phyloP scores from a whole-genome alignment of 2,888 invertebrate species.

The Drosophila formosana region DNA sequence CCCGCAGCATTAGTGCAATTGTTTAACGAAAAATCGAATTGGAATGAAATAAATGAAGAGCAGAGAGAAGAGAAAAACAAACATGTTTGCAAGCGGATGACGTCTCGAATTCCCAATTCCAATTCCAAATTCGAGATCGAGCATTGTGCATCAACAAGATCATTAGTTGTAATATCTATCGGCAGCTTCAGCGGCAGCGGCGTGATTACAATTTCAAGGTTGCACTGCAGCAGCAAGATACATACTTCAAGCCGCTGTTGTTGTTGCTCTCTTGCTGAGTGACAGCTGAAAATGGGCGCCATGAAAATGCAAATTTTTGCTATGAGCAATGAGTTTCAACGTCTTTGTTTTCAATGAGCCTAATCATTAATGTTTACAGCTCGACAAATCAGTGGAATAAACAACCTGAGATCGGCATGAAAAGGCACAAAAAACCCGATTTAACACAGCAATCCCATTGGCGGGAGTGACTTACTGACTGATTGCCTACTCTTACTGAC shows the following conservation, averaged over 20 bases:
- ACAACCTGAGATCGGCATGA: conserved; percentile 64
- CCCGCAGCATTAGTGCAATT: conserved; percentile 47
- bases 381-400: conserved; percentile 26
- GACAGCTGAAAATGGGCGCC: conserved; percentile 38
- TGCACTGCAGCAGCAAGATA: conserved; percentile 34
- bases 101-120: conserved; percentile 24
- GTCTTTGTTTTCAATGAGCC: conserved; percentile 60
- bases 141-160: conserved; percentile 52
- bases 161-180: conserved; percentile 61
- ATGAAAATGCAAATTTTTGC: conserved; percentile 75
- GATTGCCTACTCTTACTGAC: too few species aligned
- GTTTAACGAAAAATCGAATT: conserved; percentile 28
- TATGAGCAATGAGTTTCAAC: conserved; percentile 52
- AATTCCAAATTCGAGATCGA: conserved; percentile 9
- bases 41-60: not conserved
- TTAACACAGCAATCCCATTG: conserved; percentile 34
- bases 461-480: conserved; percentile 47
- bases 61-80: conserved; percentile 32
- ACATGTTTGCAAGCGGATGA: conserved; percentile 60
- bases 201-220: conserved; percentile 65
- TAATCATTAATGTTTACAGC: conserved; percentile 63
- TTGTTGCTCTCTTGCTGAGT: conserved; percentile 8
- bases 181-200: conserved; percentile 11
- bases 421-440: conserved; percentile 44
- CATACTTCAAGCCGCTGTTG: conserved; percentile 27